Evolutionary conservation across 2,113 vertebrate species (phyloP).

Genomic region (Harpagus bidentatus): DNA sequence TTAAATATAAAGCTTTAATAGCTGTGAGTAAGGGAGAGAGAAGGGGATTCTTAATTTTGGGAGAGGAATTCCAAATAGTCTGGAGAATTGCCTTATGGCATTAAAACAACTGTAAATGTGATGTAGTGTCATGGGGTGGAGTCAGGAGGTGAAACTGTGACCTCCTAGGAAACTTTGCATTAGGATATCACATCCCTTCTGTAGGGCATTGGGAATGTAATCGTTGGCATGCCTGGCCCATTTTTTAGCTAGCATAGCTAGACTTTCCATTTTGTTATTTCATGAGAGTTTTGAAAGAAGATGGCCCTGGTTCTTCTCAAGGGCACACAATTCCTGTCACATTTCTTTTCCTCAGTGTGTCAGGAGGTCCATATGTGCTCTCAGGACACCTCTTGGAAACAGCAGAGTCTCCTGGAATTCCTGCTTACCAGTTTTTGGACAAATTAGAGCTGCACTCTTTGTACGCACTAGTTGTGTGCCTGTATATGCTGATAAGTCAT

Average conservation of each 20-base stretch:
- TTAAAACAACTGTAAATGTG: neutral
- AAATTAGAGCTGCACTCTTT: neutral
- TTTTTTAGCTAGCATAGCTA: neutral
- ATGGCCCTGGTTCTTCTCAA: neutral
- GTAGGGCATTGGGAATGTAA: neutral
- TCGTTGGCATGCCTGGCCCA: accelerated
- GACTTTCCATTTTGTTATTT: neutral
- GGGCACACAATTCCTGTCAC: neutral
- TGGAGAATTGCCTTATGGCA: neutral
- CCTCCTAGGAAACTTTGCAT: neutral
- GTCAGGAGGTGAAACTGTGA: neutral
- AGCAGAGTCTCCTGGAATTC: neutral
- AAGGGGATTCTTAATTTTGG: neutral
- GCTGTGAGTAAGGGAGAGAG: neutral
- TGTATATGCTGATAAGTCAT: neutral
- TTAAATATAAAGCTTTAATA: neutral
- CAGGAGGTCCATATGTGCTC: neutral
- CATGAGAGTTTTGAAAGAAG: neutral
- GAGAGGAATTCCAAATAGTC: neutral
- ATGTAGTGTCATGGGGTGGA: neutral
- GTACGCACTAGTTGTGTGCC: neutral
- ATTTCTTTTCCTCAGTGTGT: neutral
- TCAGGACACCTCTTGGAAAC: neutral
- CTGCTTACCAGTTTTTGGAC: neutral
- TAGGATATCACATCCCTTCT: neutral